phyloP scores from a whole-genome alignment of 2,888 invertebrate genomes.

The Conus canariensis region DNA sequence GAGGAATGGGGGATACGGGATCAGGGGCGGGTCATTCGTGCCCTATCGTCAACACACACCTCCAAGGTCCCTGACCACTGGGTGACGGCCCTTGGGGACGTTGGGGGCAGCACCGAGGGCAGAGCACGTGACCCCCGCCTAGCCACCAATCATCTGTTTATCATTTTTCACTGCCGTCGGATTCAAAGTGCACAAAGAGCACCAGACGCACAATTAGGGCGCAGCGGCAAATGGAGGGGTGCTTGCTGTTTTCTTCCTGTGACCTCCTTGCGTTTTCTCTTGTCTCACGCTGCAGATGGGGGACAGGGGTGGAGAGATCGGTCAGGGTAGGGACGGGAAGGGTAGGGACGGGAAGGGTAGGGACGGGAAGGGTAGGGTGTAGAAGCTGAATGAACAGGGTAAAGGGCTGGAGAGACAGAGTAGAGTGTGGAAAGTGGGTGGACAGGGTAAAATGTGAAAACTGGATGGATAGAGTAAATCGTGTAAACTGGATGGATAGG shows the following conservation, averaged over 20 bases:
- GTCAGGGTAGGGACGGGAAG: not conserved
- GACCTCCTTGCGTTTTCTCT: not conserved
- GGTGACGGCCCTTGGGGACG: conserved; percentile 19
- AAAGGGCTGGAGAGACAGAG: no score
- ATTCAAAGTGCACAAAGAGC: conserved; percentile 22
- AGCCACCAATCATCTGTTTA: conserved; percentile 38
- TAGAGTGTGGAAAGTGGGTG: no score
- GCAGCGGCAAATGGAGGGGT: not conserved
- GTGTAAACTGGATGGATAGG: no score
- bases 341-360: not conserved
- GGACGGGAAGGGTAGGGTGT: not conserved
- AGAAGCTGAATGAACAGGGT: no score
- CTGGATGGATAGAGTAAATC: no score
- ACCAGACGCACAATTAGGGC: not conserved
- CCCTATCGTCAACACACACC: conserved; percentile 14
- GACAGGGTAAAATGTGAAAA: no score
- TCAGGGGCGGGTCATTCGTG: conserved; percentile 19
- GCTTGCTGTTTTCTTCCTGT: not conserved
- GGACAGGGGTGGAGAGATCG: not conserved
- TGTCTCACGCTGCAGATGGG: not conserved
- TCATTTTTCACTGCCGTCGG: conserved; percentile 36
- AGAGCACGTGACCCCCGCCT: conserved; percentile 13
- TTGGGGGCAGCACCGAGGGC: not conserved
- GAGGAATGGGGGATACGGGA: not conserved
- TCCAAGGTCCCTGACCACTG: not conserved